Evolutionary conservation across 2,113 vertebrate genomes (phyloP).

Genomic region (Tragelaphus strepsiceros): DNA sequence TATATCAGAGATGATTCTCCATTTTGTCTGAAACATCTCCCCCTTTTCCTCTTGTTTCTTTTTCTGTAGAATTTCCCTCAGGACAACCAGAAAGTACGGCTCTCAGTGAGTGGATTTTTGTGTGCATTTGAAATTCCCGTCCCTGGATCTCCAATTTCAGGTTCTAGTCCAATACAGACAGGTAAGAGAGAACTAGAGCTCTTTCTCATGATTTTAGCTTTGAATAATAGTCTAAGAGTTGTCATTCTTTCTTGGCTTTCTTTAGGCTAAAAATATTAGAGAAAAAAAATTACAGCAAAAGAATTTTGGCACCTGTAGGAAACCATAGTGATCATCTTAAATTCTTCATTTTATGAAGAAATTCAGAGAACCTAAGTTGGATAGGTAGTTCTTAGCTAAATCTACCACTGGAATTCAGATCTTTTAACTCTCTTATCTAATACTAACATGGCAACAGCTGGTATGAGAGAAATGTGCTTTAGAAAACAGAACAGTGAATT

Average conservation of each 20-base stretch:
- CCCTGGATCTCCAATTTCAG: conserved; percentile 91
- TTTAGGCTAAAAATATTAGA: background rate
- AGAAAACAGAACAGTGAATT: conserved; percentile 18
- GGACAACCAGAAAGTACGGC: conserved; percentile 97
- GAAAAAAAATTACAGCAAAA: background rate
- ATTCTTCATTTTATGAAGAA: background rate
- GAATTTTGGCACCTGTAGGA: background rate
- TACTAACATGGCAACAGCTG: background rate
- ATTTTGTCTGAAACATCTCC: background rate
- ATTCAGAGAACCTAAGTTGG: conserved; percentile 22
- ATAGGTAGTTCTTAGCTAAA: background rate
- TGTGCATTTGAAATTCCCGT: conserved; percentile 97
- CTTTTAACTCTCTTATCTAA: background rate
- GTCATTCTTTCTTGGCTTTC: background rate
- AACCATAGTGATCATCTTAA: conserved; percentile 30
- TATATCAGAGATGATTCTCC: conserved; percentile 30
- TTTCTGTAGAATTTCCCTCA: conserved; percentile 92
- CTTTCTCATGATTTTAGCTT: background rate
- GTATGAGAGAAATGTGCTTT: background rate
- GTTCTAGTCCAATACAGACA: conserved; percentile 88
- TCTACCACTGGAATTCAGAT: background rate
- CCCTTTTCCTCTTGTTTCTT: background rate
- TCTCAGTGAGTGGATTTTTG: conserved; percentile 92
- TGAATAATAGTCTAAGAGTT: background rate
- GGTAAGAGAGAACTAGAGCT: conserved; percentile 77